Conservation (phyloP, 2,797 vertebrate genomes). For the Etheostoma nigrum region DNA sequence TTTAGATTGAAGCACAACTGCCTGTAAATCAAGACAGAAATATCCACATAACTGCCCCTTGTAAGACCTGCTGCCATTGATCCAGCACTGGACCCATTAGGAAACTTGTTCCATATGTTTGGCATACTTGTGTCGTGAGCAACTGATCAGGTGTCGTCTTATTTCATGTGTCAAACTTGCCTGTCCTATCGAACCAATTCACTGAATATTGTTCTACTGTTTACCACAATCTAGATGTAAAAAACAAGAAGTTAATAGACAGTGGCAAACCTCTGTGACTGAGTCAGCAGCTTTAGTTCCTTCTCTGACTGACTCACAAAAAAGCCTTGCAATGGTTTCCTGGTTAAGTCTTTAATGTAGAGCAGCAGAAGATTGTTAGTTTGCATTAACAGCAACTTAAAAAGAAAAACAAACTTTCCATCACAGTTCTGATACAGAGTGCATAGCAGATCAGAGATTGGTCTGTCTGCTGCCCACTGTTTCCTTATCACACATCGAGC, state of each 20-base stretch:
- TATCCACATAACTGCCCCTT: background rate
- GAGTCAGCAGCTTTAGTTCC: constrained; percentile 44
- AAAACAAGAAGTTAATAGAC: constrained; percentile 44
- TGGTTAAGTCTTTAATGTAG: background rate
- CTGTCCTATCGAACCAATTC: background rate
- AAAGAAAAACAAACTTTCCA: constrained; percentile 3
- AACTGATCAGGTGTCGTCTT: background rate
- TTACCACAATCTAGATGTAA: background rate
- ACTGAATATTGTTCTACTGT: background rate
- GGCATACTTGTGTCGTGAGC: background rate
- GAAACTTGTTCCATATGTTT: background rate
- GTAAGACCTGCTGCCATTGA: background rate
- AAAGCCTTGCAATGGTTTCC: background rate
- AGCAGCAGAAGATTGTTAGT: background rate
- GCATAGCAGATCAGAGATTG: background rate
- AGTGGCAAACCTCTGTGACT: background rate
- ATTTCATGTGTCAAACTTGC: background rate
- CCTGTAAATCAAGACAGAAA: background rate
- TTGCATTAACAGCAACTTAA: constrained; percentile 2
- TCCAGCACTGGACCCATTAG: background rate
- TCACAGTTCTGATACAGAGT: constrained; percentile 1
- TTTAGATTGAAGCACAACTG: background rate
- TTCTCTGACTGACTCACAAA: constrained; percentile 39
- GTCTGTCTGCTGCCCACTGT: background rate
- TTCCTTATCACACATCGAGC: constrained; percentile 1